These are phyloP conservation scores for Sipunculus nudus DNA, from an alignment of 2,888 invertebrate species.

Conservation along the genomic window DNA sequence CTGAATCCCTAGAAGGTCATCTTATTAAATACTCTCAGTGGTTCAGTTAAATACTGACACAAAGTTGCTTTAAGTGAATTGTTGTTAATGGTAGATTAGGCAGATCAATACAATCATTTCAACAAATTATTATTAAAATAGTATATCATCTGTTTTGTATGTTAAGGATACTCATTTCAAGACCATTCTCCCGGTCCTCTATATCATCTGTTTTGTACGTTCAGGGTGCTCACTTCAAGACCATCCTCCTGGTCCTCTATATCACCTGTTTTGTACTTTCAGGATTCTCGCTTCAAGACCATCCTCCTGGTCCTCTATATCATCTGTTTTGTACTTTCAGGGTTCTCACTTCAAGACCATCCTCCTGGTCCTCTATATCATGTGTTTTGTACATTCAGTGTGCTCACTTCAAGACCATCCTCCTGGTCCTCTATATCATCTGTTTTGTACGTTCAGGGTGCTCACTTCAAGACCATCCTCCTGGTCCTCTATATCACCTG, in stretches of 20 bases:
- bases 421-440: constrained; percentile 82
- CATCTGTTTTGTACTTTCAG: constrained; percentile 70
- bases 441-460: no score
- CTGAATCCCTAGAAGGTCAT: neutral
- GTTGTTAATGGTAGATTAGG: neutral
- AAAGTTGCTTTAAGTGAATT: neutral
- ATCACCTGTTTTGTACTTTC: constrained; percentile 63
- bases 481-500: no score
- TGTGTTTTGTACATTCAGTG: no score
- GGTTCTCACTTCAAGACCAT: constrained; percentile 80
- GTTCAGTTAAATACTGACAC: neutral
- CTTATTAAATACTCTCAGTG: no score
- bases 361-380: constrained; percentile 80
- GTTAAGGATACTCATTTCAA: neutral
- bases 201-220: neutral
- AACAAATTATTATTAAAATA: no score
- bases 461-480: no score
- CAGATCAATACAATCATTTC: no score
- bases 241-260: neutral
- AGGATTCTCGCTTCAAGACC: constrained; percentile 84
- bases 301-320: constrained; percentile 3
- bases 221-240: no score
- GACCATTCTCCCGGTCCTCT: neutral
- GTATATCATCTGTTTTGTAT: neutral
- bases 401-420: no score